These are phyloP conservation scores for Syngnathoides biaculeatus DNA, from an alignment of 2,113 vertebrate genomes.

Conservation along the genomic window DNA sequence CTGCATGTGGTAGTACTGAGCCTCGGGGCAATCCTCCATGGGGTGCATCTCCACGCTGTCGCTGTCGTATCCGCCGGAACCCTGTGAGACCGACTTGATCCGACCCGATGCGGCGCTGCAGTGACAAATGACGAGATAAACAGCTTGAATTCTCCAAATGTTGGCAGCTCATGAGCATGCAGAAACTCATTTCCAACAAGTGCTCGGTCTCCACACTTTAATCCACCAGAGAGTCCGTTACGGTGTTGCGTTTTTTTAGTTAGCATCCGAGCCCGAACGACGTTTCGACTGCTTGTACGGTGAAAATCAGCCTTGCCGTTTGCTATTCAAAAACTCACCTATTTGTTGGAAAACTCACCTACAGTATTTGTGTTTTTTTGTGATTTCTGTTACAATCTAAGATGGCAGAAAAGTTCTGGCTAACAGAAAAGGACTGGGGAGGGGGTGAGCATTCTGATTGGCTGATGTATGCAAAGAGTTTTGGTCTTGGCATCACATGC, in stretches of 20 bases:
- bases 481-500: no score
- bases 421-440: no score
- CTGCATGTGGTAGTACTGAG: slow-evolving; percentile 78
- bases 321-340: no score
- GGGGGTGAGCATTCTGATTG: no score
- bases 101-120: slow-evolving; percentile 84
- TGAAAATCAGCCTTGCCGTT: no score
- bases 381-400: no score
- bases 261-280: neutral
- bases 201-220: neutral
- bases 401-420: no score
- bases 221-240: neutral
- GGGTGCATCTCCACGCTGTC: slow-evolving; percentile 87
- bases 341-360: no score
- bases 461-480: no score
- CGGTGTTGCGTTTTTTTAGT: neutral
- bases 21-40: slow-evolving; percentile 79
- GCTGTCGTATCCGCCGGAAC: slow-evolving; percentile 92
- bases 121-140: neutral
- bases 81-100: slow-evolving; percentile 85
- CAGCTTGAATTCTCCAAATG: neutral
- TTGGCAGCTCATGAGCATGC: neutral
- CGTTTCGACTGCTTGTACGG: no score
- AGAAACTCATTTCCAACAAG: neutral
- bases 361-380: no score